Conservation (phyloP, 2,113 vertebrate genomes). For the Meriones unguiculatus region DNA sequence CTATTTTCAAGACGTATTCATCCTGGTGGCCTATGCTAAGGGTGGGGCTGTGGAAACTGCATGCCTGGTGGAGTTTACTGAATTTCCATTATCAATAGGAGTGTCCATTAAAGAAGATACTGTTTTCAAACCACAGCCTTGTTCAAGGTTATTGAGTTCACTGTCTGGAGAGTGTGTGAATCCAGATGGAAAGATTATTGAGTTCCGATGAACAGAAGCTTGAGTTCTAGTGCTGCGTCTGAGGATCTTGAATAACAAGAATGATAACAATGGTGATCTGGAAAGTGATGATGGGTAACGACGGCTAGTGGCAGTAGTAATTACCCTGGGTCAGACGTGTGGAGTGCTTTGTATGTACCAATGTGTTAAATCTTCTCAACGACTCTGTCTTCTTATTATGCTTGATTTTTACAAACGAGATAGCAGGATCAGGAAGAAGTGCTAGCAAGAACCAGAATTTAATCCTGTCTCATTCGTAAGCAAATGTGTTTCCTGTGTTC, state of each 20-base stretch:
- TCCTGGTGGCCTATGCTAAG: neutral
- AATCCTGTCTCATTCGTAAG: neutral
- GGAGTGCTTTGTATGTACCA: neutral
- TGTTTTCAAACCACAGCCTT: neutral
- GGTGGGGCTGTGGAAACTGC: neutral
- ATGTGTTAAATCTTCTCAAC: slow-evolving; percentile 3
- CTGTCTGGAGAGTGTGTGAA: neutral
- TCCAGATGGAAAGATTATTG: neutral
- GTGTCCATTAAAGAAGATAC: neutral
- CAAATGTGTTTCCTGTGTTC: neutral
- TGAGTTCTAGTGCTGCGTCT: neutral
- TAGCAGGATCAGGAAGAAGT: neutral
- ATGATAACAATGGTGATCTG: neutral
- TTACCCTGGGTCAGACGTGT: neutral
- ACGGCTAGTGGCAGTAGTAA: neutral
- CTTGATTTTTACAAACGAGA: neutral
- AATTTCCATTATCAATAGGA: neutral
- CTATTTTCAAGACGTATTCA: neutral
- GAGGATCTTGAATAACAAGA: neutral
- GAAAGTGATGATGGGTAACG: neutral
- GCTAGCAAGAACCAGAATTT: neutral
- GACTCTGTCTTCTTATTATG: neutral
- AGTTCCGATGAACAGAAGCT: neutral
- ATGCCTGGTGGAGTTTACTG: neutral
- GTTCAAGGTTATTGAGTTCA: neutral